Percentiles rank a stretch among this genome's conserved stretches.
Evolutionary conservation across 2,888 invertebrate genomes (phyloP).

Genomic region (Lepidocyrtoides sp.): DNA sequence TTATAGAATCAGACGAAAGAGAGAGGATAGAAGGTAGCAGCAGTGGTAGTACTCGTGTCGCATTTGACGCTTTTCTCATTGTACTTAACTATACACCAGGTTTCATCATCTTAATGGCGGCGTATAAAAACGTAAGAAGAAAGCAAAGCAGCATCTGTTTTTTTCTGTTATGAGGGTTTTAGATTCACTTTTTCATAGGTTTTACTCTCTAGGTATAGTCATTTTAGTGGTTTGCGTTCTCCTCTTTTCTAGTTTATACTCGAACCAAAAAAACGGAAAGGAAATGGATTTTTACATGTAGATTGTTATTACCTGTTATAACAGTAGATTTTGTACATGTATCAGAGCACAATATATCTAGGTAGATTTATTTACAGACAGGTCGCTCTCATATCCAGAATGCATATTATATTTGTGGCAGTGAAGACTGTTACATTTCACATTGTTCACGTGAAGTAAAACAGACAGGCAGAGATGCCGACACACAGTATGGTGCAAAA

Average conservation of each 20-base stretch:
- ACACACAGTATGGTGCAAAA: constrained; percentile 61
- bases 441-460: constrained; percentile 21
- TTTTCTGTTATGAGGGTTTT: background rate
- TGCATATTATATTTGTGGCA: constrained; percentile 17
- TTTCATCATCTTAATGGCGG: background rate
- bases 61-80: constrained; percentile 61
- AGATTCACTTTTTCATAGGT: background rate
- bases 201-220: background rate
- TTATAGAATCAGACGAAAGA: constrained; percentile 19
- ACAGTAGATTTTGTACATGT: no score
- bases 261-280: constrained; percentile 6
- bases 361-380: background rate
- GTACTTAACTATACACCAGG: background rate
- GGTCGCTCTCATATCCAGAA: background rate
- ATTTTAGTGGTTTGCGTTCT: background rate
- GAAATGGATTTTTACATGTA: background rate
- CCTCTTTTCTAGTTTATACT: background rate
- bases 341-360: background rate
- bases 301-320: no score
- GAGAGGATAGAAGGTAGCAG: background rate
- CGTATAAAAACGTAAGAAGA: background rate
- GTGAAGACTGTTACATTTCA: background rate
- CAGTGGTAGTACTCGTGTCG: constrained; percentile 8
- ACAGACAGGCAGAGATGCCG: constrained; percentile 6
- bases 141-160: background rate